Base-by-base conservation (phyloP, 2,797 vertebrate species). In the Pipistrellus nathusii region DNA sequence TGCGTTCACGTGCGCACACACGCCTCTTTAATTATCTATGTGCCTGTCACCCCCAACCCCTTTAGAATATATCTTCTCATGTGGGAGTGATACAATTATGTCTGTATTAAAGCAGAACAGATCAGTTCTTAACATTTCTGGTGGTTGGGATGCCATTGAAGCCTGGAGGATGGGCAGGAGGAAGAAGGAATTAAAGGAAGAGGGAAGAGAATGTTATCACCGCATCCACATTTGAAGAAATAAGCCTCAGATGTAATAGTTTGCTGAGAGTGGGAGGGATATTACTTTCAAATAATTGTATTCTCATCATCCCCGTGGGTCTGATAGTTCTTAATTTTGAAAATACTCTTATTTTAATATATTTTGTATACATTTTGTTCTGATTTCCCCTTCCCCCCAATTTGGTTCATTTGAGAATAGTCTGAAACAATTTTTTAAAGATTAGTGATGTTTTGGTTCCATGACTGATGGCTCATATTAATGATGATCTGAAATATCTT, bases 401-500 rank as follows among this genome's bases (percentile, higher is more conserved):
- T 85, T 81, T 90, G 30, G 14, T 55, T 76, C 13, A n/a, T 90
- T 90, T 57, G 59, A 81, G 44, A 72, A 64, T 85, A 88, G 17
- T 66, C 14, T 81, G 80, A 85, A 92, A 81, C 51, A 80, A 48
- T 89, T 57, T 68, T 46, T 38, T 62, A 17, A 87, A 66, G 46
- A 53, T 30, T 27, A 72, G 41, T 91, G 66, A 68, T 91, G 15
- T 69, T 75, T 88, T 30, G 38, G 35, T 89, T 91, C 68, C 8
- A 66, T 17, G 82, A 15, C 46, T 90, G 48, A 23, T 72, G 46
- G 53, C 51, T 83, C 68, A 69, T 94, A 57, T 75, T 86, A 57
- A 55, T 83, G 69, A 59, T 91, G 23, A 59, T 81, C 15, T 93
- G 75, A 88, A 95, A 53, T 94, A 32, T 87, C 32, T 82, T 88